Evolutionary conservation across 2,113 vertebrate genomes (phyloP), one percentile per base, ranked within the genome.

Genomic region (Bettongia penicillata): DNA sequence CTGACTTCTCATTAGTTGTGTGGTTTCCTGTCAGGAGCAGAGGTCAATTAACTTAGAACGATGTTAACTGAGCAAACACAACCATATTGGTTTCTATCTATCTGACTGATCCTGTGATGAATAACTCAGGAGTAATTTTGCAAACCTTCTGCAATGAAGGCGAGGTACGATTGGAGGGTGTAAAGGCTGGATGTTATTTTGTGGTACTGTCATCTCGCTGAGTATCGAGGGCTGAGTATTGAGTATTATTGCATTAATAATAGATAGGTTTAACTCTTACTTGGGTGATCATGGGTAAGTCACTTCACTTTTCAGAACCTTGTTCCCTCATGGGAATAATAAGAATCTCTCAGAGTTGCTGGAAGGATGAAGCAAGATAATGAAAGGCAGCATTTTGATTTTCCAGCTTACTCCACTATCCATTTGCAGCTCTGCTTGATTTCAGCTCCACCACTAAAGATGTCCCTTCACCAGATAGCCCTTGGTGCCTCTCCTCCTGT

Each of bases 11-110:
- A 97, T 98, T 96, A 97, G 95, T 97, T 96, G 93, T 94, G 47
- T 25, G 9, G 91, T 91, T 94, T 97, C 92, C 61, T 90, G 91
- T 96, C 90, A 97, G 95, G 96, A 94, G 91, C 47, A 91, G 92
- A 22, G 95, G 95, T 97, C 97, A 98, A 97, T 97, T 98, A 97
- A 96, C 97, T 98, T 95, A 93, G 94, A 94, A 93, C 97, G 97
- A 96, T 93, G 90, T 96, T 97, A 90, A 92, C 94, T 91, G 97
- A 96, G 93, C 95, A 97, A 97, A 93, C 92, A 95, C 61, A 97
- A 93, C 95, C 49, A 97, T 95, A 98, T 97, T 97, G 97, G 95
- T 98, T 97, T 95, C 52, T 94, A 97, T 97, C 95, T 96, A 96
- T 91, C 93, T 95, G 93, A 94, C 94, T 68, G 50, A 91, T 96